Evolutionary conservation across 1,140 invertebrate species (phyloP).

Genomic region (Aphidius ervi): DNA sequence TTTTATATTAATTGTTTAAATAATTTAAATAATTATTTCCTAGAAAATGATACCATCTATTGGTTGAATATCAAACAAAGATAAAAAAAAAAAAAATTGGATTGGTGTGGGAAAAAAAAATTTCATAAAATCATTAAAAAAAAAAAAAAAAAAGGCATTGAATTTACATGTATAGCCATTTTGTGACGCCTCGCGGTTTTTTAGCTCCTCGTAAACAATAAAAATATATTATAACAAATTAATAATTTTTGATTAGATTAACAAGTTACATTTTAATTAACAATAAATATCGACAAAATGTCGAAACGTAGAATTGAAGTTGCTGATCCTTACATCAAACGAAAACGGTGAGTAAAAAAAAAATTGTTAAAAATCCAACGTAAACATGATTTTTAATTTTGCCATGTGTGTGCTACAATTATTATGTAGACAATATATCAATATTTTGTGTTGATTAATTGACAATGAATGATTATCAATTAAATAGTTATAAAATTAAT

Average conservation of each 20-base stretch:
- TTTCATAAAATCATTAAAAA: no score
- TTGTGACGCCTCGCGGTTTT: conserved; percentile 45
- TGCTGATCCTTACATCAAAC: conserved; percentile 74
- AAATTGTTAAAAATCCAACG: neutral
- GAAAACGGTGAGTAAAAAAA: conserved; percentile 60
- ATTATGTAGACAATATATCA: neutral
- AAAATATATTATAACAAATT: neutral
- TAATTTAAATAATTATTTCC: no score
- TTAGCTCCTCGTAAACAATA: conserved; percentile 32
- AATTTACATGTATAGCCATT: conserved; percentile 37
- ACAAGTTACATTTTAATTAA: neutral
- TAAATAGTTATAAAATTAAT: no score
- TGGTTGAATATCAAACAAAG: no score
- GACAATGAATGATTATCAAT: no score
- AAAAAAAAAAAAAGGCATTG: no score
- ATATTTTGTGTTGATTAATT: no score
- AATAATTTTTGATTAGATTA: neutral
- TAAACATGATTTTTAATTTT: conserved; percentile 1
- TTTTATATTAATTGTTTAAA: no score
- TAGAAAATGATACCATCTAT: no score
- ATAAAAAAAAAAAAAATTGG: no score
- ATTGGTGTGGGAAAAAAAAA: no score
- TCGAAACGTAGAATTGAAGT: conserved; percentile 81
- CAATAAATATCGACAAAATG: conserved; percentile 52
- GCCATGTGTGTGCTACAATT: neutral